These are phyloP conservation scores for Dysidea cf. avara DNA, from an alignment of 37 sponge, comb jelly and placozoan species.

Conservation along the genomic window DNA sequence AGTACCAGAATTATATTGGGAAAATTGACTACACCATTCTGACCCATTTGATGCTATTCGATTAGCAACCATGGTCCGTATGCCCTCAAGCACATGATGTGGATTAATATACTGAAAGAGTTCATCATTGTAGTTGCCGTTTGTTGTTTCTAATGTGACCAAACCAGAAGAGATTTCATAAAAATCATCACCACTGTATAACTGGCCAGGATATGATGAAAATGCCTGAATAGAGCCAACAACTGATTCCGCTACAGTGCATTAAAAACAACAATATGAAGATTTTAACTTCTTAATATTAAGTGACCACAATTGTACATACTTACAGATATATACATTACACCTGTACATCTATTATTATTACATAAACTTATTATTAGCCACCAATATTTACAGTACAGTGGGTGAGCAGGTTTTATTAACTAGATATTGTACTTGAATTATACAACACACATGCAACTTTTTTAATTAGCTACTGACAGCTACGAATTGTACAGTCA, in stretches of 20 bases:
- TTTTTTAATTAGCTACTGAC: too few species aligned
- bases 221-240: slow-evolving; percentile 73
- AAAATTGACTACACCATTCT: slow-evolving; percentile 73
- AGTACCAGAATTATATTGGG: slow-evolving; percentile 88
- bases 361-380: too few species aligned
- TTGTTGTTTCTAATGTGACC: slow-evolving; percentile 92
- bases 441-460: too few species aligned
- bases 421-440: too few species aligned
- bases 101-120: slow-evolving; percentile 73
- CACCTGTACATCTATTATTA: too few species aligned
- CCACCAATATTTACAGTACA: too few species aligned
- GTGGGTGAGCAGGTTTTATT: too few species aligned
- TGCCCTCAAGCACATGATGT: slow-evolving; percentile 59
- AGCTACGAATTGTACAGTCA: too few species aligned
- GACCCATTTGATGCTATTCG: slow-evolving; percentile 69
- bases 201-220: slow-evolving; percentile 90
- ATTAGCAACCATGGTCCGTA: slow-evolving; percentile 80
- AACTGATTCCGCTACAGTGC: slow-evolving; percentile 19
- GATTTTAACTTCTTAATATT: too few species aligned
- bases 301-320: too few species aligned
- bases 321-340: too few species aligned
- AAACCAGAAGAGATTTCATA: slow-evolving; percentile 77
- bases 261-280: background rate
- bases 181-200: slow-evolving; percentile 91
- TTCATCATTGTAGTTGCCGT: slow-evolving; percentile 73